These are phyloP conservation scores for Leucophenga montana DNA, from an alignment of 2,888 invertebrate genomes.

Conservation along the genomic window DNA sequence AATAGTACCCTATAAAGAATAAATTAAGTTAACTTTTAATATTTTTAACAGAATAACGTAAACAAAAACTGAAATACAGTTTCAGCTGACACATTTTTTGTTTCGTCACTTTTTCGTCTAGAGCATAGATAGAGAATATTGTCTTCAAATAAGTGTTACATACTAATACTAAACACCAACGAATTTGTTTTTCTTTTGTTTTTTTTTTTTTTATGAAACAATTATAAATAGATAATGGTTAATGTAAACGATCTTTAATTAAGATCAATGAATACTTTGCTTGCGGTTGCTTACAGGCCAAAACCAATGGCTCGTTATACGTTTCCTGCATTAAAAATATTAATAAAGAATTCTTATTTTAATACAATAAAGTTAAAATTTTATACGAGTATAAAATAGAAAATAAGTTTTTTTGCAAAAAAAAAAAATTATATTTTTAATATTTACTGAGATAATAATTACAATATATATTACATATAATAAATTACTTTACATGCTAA, in stretches of 20 bases:
- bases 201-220: background rate
- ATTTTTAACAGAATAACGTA: background rate
- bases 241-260: constrained; percentile 2
- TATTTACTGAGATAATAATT: constrained; percentile 40
- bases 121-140: background rate
- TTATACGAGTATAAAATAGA: background rate
- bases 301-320: constrained; percentile 67
- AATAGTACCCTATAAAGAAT: too few relatives aligned
- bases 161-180: background rate
- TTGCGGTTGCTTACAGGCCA: constrained; percentile 53
- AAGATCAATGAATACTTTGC: constrained; percentile 30
- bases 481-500: constrained; percentile 15
- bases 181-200: background rate
- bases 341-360: constrained; percentile 16
- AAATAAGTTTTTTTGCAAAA: constrained; percentile 34
- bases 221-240: background rate
- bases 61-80: constrained; percentile 32
- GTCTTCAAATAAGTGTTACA: background rate
- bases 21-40: background rate
- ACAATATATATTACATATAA: constrained; percentile 26
- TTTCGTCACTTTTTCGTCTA: constrained; percentile 24
- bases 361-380: too few relatives aligned
- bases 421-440: constrained; percentile 36
- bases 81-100: constrained; percentile 3
- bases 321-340: constrained; percentile 61